Base-by-base conservation (phyloP, 2,888 invertebrate genomes). In the Hybos culiciformis region DNA sequence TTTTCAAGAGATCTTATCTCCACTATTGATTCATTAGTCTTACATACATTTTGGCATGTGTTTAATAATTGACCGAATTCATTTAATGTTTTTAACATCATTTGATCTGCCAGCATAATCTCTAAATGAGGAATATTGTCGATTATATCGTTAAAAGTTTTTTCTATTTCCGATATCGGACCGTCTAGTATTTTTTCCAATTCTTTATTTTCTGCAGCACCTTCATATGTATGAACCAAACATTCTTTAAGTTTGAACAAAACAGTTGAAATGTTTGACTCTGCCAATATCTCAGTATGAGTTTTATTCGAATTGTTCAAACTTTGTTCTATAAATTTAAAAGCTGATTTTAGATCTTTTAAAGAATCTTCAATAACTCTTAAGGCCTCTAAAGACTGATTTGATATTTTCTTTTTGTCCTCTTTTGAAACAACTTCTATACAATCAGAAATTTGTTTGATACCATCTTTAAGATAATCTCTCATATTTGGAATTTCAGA, bases 21-120 rank as follows among this genome's bases (percentile, higher is more conserved):
- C 8, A 11, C 11, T 8, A 36, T 8, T n/a, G 19, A 20, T 4
- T n/a, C 3, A 36, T 36, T 20, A 6, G 15, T 18, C 4, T 9
- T 34, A 5, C 17, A 19, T 15, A 19, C 8, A 15, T 9, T 19
- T 26, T 15, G 12, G 19, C 18, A 34, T 7, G 36, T 7, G 6
- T 49, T 33, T 17, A 50, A 44, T 4, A 59, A 54, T 23, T 63
- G 51, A 4, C 54, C 50, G 3, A 54, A 54, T 21, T 53, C 54
- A 17, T 53, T 56, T 23, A 57, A 57, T 3, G 58, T 53, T 46
- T 70, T 62, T 5, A 58, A 49, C 43, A 62, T 60, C 50, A 66
- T 63, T 43, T 69, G 68, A 36, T 60, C 52, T n/a, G 71, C 67
- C 39, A 75, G 56, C 31, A 73, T 57, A 17, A 56, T 61, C 56